Conservation (phyloP, 2,888 invertebrate species). For the Dorcus hopei region DNA sequence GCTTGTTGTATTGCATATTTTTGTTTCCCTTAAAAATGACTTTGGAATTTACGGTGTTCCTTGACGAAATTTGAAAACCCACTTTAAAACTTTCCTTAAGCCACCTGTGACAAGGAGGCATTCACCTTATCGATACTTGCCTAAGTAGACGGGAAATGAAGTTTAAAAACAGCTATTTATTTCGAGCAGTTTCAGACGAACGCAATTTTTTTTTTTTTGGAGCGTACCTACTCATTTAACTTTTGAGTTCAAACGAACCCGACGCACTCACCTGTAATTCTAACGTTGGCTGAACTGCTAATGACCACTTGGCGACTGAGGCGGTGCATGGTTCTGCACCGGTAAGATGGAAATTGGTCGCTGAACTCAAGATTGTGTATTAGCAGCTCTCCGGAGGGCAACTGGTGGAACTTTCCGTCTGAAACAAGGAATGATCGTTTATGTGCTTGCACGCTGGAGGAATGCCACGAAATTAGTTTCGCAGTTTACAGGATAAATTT, state of each 20-base stretch:
- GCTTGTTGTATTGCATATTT: too few relatives aligned
- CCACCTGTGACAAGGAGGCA: too few relatives aligned
- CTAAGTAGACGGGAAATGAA: background rate
- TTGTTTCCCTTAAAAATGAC: too few relatives aligned
- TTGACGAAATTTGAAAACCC: too few relatives aligned
- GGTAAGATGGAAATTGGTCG: slow-evolving; percentile 69
- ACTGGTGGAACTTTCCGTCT: slow-evolving; percentile 74
- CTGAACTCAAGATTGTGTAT: slow-evolving; percentile 71
- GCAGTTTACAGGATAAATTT: too few relatives aligned
- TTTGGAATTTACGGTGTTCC: too few relatives aligned
- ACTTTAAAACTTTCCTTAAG: too few relatives aligned
- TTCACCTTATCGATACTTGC: too few relatives aligned
- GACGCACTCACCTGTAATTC: slow-evolving; percentile 62
- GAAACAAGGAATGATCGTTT: slow-evolving; percentile 34
- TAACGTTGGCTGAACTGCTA: slow-evolving; percentile 65
- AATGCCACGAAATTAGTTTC: too few relatives aligned
- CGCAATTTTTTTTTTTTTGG: background rate
- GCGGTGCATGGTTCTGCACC: slow-evolving; percentile 71
- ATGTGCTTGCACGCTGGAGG: too few relatives aligned
- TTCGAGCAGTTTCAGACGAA: background rate
- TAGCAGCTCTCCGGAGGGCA: slow-evolving; percentile 70
- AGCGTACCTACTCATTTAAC: background rate
- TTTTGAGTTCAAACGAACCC: too few relatives aligned
- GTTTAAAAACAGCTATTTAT: background rate
- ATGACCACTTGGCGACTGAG: slow-evolving; percentile 69